These are phyloP conservation scores for Platysteira castanea DNA, from an alignment of 2,113 vertebrate genomes.

Conservation along the genomic window DNA sequence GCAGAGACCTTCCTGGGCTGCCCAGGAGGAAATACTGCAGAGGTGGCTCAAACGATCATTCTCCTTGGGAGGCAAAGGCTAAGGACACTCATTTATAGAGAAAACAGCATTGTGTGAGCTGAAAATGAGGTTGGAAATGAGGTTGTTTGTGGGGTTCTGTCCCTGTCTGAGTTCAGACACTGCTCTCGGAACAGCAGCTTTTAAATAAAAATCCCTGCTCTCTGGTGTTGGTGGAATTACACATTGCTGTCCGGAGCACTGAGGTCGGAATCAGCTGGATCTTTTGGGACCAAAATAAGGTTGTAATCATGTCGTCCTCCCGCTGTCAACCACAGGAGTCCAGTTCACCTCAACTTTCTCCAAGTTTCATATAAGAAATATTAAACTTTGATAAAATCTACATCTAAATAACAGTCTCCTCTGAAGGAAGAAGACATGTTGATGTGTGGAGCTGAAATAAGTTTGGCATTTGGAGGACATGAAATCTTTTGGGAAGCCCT, in stretches of 20 bases:
- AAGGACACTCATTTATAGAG: too few species aligned
- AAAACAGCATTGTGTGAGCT: not conserved
- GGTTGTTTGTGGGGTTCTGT: not conserved
- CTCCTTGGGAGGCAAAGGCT: not conserved
- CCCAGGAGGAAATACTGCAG: not conserved
- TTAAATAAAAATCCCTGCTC: not conserved
- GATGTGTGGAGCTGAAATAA: not conserved
- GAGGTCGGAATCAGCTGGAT: not conserved
- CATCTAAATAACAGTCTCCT: not conserved
- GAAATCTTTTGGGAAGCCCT: conserved; percentile 55
- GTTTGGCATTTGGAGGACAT: conserved; percentile 51
- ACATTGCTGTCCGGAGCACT: not conserved
- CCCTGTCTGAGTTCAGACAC: not conserved
- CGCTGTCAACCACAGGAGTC: not conserved
- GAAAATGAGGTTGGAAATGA: not conserved
- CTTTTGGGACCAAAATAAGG: not conserved
- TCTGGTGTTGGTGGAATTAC: not conserved
- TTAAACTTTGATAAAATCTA: not conserved
- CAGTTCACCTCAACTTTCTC: not conserved
- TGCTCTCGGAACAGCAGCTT: not conserved
- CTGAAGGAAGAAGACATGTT: not conserved
- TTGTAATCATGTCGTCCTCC: not conserved
- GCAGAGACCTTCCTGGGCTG: not conserved
- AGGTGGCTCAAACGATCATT: not conserved
- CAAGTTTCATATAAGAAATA: not conserved